phyloP scores from a whole-genome alignment of 1,140 invertebrate species.

The Leptinotarsa texana region DNA sequence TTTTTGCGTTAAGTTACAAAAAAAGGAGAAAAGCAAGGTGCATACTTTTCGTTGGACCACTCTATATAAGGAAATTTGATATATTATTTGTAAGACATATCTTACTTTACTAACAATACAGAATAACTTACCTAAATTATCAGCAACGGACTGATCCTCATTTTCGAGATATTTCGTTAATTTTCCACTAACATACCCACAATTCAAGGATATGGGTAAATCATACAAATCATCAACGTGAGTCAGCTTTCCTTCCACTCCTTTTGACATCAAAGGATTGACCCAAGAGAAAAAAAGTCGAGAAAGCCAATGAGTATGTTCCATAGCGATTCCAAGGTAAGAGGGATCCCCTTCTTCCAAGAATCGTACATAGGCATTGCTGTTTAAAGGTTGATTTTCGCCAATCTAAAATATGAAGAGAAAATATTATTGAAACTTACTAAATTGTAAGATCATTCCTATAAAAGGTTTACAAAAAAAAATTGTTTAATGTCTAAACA shows the following conservation, averaged over 20 bases:
- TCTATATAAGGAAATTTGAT: no score
- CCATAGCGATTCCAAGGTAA: conserved; percentile 80
- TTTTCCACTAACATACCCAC: conserved; percentile 62
- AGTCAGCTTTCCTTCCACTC: conserved; percentile 71
- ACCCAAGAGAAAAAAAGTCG: conserved; percentile 88
- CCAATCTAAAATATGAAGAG: not conserved
- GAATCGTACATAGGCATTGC: conserved; percentile 63
- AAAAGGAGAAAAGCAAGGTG: no score
- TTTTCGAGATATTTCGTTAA: conserved; percentile 56
- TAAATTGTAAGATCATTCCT: no score
- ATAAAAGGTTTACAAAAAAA: no score
- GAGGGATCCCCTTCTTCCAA: conserved; percentile 68
- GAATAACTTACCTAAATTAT: no score
- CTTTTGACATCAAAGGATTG: conserved; percentile 81
- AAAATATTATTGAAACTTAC: no score
- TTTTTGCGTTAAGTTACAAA: no score
- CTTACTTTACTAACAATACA: no score
- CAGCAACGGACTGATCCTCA: not conserved
- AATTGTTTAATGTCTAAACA: no score
- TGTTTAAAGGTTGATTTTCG: conserved; percentile 56
- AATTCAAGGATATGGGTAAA: conserved; percentile 73
- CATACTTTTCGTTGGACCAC: no score
- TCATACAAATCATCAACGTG: conserved; percentile 83
- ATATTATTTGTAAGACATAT: no score
- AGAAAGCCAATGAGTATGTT: conserved; percentile 70